Conservation (phyloP, 2,888 invertebrate species). For the Lobophora halterata region DNA sequence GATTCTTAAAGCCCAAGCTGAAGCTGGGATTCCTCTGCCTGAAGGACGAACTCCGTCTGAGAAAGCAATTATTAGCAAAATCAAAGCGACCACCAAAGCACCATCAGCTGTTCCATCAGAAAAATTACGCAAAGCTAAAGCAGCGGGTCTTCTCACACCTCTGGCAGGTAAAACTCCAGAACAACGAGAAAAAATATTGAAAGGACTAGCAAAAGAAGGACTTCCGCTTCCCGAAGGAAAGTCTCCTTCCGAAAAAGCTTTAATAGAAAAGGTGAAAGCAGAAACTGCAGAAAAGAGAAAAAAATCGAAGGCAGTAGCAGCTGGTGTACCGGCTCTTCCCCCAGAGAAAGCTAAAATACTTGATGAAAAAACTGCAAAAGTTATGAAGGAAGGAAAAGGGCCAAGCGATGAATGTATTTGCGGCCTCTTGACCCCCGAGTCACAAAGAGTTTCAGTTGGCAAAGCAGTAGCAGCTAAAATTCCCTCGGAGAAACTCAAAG, state of each 20-base stretch:
- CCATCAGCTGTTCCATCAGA: no score
- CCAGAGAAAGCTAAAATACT: constrained; percentile 29
- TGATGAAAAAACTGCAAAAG: constrained; percentile 32
- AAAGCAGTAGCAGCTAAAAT: no score
- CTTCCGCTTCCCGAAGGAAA: constrained; percentile 37
- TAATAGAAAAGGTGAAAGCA: constrained; percentile 33
- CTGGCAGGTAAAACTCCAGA: constrained; percentile 33
- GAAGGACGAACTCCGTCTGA: no score
- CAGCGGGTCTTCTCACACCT: constrained; percentile 31
- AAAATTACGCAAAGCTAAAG: no score
- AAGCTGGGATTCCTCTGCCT: no score
- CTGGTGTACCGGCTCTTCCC: constrained; percentile 18
- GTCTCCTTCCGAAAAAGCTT: constrained; percentile 35
- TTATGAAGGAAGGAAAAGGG: no score
- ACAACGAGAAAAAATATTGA: constrained; percentile 36
- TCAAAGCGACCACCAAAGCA: no score
- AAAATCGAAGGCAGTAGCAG: constrained; percentile 13
- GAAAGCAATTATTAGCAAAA: no score
- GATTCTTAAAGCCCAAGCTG: no score
- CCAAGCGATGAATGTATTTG: no score
- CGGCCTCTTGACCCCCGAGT: no score
- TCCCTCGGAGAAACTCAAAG: constrained; percentile 24
- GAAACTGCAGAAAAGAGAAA: constrained; percentile 29
- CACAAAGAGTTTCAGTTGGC: no score
- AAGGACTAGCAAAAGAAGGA: constrained; percentile 29